These are phyloP conservation scores for Cygnus atratus DNA, from an alignment of 2,113 vertebrate genomes.

Conservation along the genomic window DNA sequence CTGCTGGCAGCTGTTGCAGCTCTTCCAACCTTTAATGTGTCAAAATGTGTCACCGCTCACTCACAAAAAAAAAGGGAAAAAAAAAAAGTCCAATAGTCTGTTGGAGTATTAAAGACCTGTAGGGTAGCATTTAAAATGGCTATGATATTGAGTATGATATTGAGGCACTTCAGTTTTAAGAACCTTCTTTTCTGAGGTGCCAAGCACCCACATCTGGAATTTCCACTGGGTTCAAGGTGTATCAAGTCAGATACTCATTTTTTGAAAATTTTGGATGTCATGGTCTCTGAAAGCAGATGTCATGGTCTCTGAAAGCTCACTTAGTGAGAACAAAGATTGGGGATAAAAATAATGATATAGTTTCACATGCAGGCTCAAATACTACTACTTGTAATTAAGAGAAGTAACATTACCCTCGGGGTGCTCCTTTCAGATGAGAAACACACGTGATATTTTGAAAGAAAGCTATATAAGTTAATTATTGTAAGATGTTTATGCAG, in stretches of 20 bases:
- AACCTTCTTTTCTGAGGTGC: neutral
- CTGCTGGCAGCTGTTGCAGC: neutral
- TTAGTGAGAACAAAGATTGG: neutral
- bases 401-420: neutral
- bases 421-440: neutral
- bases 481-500: neutral
- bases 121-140: neutral
- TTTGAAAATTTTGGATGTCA: neutral
- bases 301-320: neutral
- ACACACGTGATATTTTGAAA: neutral
- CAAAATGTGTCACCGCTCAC: neutral
- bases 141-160: neutral
- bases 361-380: neutral
- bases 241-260: neutral
- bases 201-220: neutral
- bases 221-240: neutral
- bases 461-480: neutral
- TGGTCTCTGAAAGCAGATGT: neutral
- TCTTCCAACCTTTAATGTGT: neutral
- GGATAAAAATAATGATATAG: neutral
- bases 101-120: neutral
- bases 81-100: neutral
- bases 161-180: neutral
- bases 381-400: neutral
- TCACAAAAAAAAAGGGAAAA: rapidly evolving